Evolutionary conservation across 2,113 vertebrate genomes (phyloP), one percentile per base, ranked within the genome.

Genomic region (Copsychus sechellarum): DNA sequence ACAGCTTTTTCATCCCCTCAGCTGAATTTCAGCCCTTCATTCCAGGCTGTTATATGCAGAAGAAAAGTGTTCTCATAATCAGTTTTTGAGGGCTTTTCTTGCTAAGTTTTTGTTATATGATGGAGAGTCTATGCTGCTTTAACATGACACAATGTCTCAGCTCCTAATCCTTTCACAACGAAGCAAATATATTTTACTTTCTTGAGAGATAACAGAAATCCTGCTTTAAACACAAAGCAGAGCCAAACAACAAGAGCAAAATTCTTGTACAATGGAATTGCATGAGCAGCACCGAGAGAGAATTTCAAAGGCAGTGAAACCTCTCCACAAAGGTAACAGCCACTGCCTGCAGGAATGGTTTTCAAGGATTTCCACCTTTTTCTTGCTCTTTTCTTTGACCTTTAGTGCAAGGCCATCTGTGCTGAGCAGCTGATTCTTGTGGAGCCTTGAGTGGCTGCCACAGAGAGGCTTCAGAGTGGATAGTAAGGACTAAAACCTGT

Each of bases 391-490:
- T 79, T 76, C 71, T 88, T 34, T 94, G 92, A 86, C 92, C 86
- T 92, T 93, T 79, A 70, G 48, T 84, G 91, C 81, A 93, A 90
- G 90, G 76, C 82, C 65, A 54, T 90, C 88, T 93, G 72, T 83
- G 51, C 76, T 71, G 88, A 86, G 88, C 82, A 67, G 73, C 58
- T 73, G 74, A 78, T 64, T 66, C 58, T 12, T 15, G 29, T 73
- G 54, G 38, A 86, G 90, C 58, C 90, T 18, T 4, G 76, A 60
- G 92, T 78, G 67, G 81, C 56, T 77, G 34, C 13, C 19, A 8
- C 21, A 81, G 93, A 78, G 10, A 38, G 90, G 60, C 56, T 81
- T 64, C 60, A 67, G 40, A 78, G 36, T 78, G 40, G 6, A 2
- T 56, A 93, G 78, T 45, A 22, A 86, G 85, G 56, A 81, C 54